These are phyloP conservation scores for Pseudochirops corinnae DNA, from an alignment of 2,797 vertebrate species.

Conservation along the genomic window DNA sequence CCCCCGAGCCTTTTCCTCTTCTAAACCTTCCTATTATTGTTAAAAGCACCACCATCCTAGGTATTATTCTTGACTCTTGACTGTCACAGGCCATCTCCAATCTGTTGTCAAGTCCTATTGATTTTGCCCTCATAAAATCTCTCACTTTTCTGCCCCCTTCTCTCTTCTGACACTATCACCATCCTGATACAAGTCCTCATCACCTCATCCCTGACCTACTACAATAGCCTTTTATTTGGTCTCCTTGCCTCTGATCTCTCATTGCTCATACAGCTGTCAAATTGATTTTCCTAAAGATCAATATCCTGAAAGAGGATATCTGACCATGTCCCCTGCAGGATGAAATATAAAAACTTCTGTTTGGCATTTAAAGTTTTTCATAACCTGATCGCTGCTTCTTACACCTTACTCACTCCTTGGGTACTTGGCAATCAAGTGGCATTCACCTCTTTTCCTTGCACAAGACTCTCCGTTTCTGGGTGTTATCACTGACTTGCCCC, in stretches of 20 bases:
- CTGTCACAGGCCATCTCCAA: not conserved
- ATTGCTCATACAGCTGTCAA: not conserved
- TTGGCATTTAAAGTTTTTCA: not conserved
- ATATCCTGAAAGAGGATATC: not conserved
- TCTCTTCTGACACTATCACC: not conserved
- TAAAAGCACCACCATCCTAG: not conserved
- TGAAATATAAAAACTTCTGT: not conserved
- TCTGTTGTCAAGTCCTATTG: not conserved
- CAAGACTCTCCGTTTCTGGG: not conserved
- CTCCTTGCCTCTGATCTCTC: not conserved
- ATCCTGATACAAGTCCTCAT: not conserved
- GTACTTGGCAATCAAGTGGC: not conserved
- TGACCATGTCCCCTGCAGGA: not conserved
- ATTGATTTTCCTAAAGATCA: not conserved
- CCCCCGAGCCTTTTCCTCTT: not conserved
- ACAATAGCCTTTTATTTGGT: not conserved
- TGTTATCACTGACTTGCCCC: not conserved
- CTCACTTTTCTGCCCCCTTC: not conserved
- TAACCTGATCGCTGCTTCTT: not conserved
- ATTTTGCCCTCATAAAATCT: not conserved
- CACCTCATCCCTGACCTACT: not conserved
- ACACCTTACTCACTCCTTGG: not conserved
- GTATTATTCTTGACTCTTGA: not conserved
- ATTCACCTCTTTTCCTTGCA: not conserved
- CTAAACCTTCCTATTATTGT: not conserved